Base-by-base conservation (phyloP, 2,888 invertebrate species). In the Zelleria hepariella region DNA sequence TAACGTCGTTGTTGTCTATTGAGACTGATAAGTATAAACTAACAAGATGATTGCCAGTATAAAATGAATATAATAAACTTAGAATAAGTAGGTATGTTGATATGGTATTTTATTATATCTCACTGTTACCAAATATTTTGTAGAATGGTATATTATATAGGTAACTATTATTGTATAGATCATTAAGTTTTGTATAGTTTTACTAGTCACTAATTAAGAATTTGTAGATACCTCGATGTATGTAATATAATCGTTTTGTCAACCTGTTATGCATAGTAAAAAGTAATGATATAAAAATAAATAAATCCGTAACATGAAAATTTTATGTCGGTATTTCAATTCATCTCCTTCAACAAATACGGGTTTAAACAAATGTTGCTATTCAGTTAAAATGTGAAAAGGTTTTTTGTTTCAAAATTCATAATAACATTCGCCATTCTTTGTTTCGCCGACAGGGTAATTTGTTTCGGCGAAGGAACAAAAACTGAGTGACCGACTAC, bases 41-140 rank as follows among this genome's bases (percentile, higher is more conserved):
- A 74, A 70, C 71, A 70, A 71, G 66, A 57, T 58, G 74, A 78
- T 42, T 74, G 84, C 82, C 84, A 85, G 85, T 85, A 86, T 82
- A 77, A 76, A 72, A 69, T 72, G 68, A 78, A 71, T 55, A 20
- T 48, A 32, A 71, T 73, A 66, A 66, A 69, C 66, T 72, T 75
- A 26, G 73, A 73, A 74, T 75, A 74, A 79, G n/a, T 18, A 58
- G 10, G 77, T 86, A 86, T 86, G 85, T 86, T 86, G 80, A 75
- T 85, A 86, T 82, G 80, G 77, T 48, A 52, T 53, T 32, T 59
- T 59, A 56, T 62, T 84, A 81, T 80, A 80, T 87, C 85, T 85
- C 87, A 85, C 77, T 86, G 88, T 88, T 88, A 88, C 88, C 88
- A 88, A 88, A 88, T 87, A 84, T 85, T 78, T 82, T 84, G 82